Evolutionary conservation across 2,888 invertebrate genomes (phyloP), one percentile per base, ranked within the genome.

Genomic region (Chloroclystis v-ata): DNA sequence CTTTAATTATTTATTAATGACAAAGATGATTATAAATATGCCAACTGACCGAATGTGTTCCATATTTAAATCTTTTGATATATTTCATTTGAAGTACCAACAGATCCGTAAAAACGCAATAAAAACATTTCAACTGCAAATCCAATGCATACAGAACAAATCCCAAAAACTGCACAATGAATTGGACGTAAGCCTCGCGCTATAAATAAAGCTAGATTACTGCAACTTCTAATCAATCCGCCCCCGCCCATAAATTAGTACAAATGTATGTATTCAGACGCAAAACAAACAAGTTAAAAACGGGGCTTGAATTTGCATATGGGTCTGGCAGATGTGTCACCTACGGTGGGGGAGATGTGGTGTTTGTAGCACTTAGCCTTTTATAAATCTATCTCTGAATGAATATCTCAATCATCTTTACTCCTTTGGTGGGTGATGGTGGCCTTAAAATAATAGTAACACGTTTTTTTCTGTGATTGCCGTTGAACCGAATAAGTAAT

Each of bases 291-390:
- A 80, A 74, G 72, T 78, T 77, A 74, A 77, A 79, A 79, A 75
- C 69, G 82, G 82, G 83, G 72, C 75, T 75, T 63, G 77, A 67
- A 85, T 86, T 86, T 86, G 82, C 86, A 85, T 86, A 83, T 76
- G 83, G 79, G 78, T 79, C 72, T 68, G 76, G 69, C 78, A 81
- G 78, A 78, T 81, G 78, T 72, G 77, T 65, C 60, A 60, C 56
- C 56, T 56, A 49, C 47, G 52, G 38, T 43, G 65, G 63, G 64
- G 63, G 68, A 26, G 41, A 20, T 20, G 10, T 11, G 16, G 35
- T 20, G 35, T 35, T 32, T n/a, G 16, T 6, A 16, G 20, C 20
- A 20, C 20, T 20, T 20, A 20, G 20, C 5, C 20, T 20, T 20
- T 20, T 20, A 20, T 20, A 2, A n/a, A n/a, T n/a, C n/a, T n/a